Conservation (phyloP, 2,888 invertebrate species). For the Ptychoptera contaminata region DNA sequence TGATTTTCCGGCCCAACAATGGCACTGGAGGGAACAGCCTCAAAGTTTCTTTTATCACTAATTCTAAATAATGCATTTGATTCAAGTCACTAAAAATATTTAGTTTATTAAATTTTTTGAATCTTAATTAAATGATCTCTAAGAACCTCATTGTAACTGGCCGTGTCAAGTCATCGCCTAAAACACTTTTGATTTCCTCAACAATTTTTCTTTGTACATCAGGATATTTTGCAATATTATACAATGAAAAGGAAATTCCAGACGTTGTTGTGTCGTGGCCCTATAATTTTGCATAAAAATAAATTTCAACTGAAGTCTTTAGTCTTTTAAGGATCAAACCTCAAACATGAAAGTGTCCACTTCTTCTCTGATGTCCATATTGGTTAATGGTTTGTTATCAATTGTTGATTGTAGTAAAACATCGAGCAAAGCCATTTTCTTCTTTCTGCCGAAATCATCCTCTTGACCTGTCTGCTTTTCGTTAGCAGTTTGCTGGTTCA, state of each 20-base stretch:
- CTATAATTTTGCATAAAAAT: neutral
- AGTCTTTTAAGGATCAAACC: neutral
- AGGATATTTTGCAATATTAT: slow-evolving; percentile 19
- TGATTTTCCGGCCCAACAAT: slow-evolving; percentile 39
- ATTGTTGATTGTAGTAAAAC: slow-evolving; percentile 40
- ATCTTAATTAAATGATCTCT: no score
- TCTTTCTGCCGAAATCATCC: slow-evolving; percentile 33
- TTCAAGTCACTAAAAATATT: slow-evolving; percentile 15
- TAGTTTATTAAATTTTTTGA: no score
- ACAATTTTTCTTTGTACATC: slow-evolving; percentile 19
- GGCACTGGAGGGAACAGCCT: slow-evolving; percentile 49
- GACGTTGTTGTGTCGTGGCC: slow-evolving; percentile 26
- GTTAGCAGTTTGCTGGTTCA: slow-evolving; percentile 13
- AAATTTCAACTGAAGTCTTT: neutral
- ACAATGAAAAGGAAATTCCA: slow-evolving; percentile 19
- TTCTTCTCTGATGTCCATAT: slow-evolving; percentile 45
- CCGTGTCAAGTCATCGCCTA: slow-evolving; percentile 15
- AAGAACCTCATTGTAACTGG: slow-evolving; percentile 10
- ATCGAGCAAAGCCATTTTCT: slow-evolving; percentile 48
- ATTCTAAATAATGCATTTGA: slow-evolving; percentile 33
- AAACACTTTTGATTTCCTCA: slow-evolving; percentile 17
- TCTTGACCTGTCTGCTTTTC: slow-evolving; percentile 9
- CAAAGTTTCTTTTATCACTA: slow-evolving; percentile 48
- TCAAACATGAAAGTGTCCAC: slow-evolving; percentile 60
- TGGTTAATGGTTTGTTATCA: slow-evolving; percentile 37